phyloP scores from a whole-genome alignment of 2,113 vertebrate species.

The Chloroceryle aenea region DNA sequence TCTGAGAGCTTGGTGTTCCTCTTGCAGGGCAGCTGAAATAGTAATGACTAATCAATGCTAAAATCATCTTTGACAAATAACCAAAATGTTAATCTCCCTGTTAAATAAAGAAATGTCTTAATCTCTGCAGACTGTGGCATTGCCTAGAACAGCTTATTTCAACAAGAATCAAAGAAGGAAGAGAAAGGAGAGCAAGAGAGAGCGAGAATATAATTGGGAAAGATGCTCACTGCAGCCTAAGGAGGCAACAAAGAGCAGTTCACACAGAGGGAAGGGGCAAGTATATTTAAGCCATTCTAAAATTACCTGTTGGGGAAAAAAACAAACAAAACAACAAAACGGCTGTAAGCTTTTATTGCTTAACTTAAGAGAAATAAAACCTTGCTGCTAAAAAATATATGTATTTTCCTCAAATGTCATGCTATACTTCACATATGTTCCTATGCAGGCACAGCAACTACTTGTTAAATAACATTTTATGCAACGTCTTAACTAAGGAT shows the following conservation, averaged over 20 bases:
- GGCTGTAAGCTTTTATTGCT: background rate
- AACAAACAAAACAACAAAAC: no score
- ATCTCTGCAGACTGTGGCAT: background rate
- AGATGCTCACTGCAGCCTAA: background rate
- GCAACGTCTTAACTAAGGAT: background rate
- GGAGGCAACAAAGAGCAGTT: background rate
- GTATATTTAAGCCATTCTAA: background rate
- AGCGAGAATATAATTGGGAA: background rate
- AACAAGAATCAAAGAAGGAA: background rate
- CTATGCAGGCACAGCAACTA: background rate
- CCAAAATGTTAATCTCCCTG: background rate
- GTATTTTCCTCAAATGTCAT: background rate
- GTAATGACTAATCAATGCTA: background rate
- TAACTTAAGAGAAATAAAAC: background rate
- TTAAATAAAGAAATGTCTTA: background rate
- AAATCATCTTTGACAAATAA: background rate
- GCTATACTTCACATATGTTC: background rate
- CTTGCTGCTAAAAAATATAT: background rate
- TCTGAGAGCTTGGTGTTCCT: background rate
- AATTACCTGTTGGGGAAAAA: background rate
- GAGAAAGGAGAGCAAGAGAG: background rate
- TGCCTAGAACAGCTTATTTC: background rate
- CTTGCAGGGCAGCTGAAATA: background rate
- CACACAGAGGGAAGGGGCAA: background rate
- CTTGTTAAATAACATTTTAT: background rate